These are phyloP conservation scores for Vanessa cardui DNA, from an alignment of 2,888 invertebrate species.

Conservation along the genomic window DNA sequence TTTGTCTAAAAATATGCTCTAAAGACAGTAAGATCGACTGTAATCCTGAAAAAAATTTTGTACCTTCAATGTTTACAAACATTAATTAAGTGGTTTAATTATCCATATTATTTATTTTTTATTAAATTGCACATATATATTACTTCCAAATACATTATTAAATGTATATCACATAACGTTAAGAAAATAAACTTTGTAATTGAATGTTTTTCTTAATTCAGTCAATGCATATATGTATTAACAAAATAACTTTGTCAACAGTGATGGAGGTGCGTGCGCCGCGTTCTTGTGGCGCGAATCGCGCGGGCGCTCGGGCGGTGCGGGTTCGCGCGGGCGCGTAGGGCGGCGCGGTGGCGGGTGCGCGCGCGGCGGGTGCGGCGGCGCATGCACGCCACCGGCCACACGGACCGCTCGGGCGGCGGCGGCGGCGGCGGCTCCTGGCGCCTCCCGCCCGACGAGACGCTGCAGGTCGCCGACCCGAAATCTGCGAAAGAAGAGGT, in stretches of 20 bases:
- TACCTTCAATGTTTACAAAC: too few species aligned
- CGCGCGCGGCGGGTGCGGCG: conserved; percentile 83
- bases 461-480: conserved; percentile 94
- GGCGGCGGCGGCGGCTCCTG: conserved; percentile 87
- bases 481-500: conserved; percentile 89
- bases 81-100: too few species aligned
- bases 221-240: too few species aligned
- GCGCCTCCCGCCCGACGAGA: conserved; percentile 96
- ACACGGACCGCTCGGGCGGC: conserved; percentile 91
- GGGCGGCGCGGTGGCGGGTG: conserved; percentile 84
- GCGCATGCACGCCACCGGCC: conserved; percentile 95
- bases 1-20: too few species aligned
- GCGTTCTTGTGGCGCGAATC: conserved; percentile 50
- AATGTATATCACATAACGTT: too few species aligned
- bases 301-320: conserved; percentile 44
- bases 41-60: too few species aligned
- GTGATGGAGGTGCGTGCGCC: conserved; percentile 63
- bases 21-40: too few species aligned
- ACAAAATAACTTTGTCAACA: conserved; percentile 38
- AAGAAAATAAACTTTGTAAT: too few species aligned
- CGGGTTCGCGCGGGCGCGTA: conserved; percentile 63
- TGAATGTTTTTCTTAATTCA: too few species aligned
- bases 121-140: too few species aligned
- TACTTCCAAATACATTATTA: too few species aligned
- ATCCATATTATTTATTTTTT: too few species aligned